phyloP scores from a whole-genome alignment of 2,888 invertebrate genomes.

The Pyrgus malvae region DNA sequence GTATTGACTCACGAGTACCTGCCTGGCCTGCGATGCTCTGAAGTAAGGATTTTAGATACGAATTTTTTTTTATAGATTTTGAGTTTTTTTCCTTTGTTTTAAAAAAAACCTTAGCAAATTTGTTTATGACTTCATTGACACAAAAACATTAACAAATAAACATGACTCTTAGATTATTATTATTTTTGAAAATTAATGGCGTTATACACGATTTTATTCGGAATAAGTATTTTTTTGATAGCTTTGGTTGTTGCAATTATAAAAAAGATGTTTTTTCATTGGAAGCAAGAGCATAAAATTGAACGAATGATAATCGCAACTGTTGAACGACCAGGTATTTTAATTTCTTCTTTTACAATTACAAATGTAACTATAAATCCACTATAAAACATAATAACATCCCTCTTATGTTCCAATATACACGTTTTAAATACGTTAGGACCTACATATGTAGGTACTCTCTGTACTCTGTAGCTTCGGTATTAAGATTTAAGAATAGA shows the following conservation, averaged over 20 bases:
- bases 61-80: background rate
- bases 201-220: constrained; percentile 70
- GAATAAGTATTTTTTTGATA: constrained; percentile 72
- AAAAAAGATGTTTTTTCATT: constrained; percentile 71
- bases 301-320: constrained; percentile 47
- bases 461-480: no score
- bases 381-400: no score
- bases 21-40: no score
- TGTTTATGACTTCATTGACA: background rate
- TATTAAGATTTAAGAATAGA: no score
- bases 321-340: constrained; percentile 59
- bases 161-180: background rate
- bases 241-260: constrained; percentile 68
- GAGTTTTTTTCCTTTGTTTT: no score
- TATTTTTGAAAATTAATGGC: constrained; percentile 52
- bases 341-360: background rate
- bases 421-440: no score
- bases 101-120: no score
- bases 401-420: no score
- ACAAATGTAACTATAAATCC: no score
- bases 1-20: no score
- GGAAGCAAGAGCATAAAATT: constrained; percentile 69
- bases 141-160: background rate
- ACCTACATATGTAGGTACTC: no score
- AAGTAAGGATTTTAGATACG: no score